Evolutionary conservation across 1,140 invertebrate species (phyloP).

Genomic region (Trachelipus rathkii): DNA sequence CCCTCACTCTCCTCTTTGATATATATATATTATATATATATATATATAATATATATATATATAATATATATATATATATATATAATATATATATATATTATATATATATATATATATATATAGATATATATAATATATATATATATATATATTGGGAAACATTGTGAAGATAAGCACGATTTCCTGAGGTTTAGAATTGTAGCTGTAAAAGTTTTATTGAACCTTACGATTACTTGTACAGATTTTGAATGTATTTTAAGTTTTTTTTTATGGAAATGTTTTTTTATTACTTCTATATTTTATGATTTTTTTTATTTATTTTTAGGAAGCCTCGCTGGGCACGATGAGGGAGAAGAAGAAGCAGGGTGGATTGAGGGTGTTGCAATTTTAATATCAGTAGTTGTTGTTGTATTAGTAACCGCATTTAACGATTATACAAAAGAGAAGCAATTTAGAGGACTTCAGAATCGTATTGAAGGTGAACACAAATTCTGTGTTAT

Average conservation of each 20-base stretch:
- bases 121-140: neutral
- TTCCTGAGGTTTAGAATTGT: conserved; percentile 50
- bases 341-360: conserved; percentile 76
- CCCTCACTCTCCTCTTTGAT: too few species aligned
- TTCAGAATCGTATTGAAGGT: conserved; percentile 96
- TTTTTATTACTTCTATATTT: too few species aligned
- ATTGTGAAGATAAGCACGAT: conserved; percentile 2
- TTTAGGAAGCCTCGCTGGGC: too few species aligned
- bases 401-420: conserved; percentile 96
- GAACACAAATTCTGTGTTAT: conserved; percentile 98
- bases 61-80: conserved; percentile 4
- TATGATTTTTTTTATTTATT: too few species aligned
- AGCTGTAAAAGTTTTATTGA: conserved; percentile 38
- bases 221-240: too few species aligned
- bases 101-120: conserved; percentile 10
- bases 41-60: conserved; percentile 12
- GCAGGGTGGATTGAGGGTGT: conserved; percentile 98
- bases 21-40: conserved; percentile 17
- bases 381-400: conserved; percentile 96
- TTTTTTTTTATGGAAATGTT: too few species aligned
- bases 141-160: neutral
- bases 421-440: conserved; percentile 99
- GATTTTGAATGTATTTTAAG: too few species aligned
- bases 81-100: neutral
- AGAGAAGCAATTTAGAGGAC: conserved; percentile 92